phyloP scores from a whole-genome alignment of 1,140 invertebrate genomes.

The Achroia grisella region DNA sequence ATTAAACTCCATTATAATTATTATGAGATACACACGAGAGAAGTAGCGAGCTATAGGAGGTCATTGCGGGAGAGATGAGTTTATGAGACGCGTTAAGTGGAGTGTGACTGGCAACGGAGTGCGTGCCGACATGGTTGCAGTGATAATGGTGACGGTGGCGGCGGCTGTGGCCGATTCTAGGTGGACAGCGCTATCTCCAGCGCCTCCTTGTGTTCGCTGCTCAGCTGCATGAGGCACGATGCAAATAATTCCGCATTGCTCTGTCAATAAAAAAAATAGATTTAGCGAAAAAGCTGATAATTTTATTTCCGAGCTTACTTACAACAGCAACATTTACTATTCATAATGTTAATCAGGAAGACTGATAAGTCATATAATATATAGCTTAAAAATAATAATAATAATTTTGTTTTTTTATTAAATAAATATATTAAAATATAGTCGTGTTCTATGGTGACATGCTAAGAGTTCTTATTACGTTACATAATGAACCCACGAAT shows the following conservation, averaged over 20 bases:
- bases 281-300: background rate
- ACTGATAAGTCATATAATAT: too few relatives aligned
- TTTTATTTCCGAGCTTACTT: background rate
- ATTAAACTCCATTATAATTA: background rate
- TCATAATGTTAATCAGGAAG: too few relatives aligned
- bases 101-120: conserved; percentile 35
- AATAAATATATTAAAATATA: too few relatives aligned
- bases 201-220: conserved; percentile 86
- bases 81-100: conserved; percentile 18
- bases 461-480: too few relatives aligned
- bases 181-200: conserved; percentile 80
- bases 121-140: conserved; percentile 7
- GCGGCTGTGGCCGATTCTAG: conserved; percentile 34
- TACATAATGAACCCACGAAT: too few relatives aligned
- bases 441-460: too few relatives aligned
- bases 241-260: conserved; percentile 87
- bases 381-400: too few relatives aligned
- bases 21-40: background rate
- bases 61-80: background rate
- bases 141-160: conserved; percentile 5
- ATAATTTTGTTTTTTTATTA: too few relatives aligned
- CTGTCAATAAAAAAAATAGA: conserved; percentile 32
- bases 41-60: background rate
- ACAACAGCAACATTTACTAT: too few relatives aligned
- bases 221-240: conserved; percentile 83